phyloP scores from a whole-genome alignment of 2,888 invertebrate genomes.

The Camponotus fellah region DNA sequence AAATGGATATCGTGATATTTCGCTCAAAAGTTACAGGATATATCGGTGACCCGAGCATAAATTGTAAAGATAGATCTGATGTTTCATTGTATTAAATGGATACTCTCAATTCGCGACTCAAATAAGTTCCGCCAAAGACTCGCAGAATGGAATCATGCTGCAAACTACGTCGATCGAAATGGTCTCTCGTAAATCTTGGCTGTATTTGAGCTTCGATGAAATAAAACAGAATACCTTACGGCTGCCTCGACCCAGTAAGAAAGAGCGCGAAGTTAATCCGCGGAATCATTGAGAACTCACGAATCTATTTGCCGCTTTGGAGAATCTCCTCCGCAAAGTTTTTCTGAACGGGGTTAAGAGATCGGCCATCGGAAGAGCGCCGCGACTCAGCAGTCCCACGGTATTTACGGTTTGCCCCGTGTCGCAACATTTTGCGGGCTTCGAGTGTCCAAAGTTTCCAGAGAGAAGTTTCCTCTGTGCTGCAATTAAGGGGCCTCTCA shows the following conservation, averaged over 20 bases:
- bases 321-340: slow-evolving; percentile 36
- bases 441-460: slow-evolving; percentile 46
- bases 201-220: slow-evolving; percentile 58
- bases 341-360: slow-evolving; percentile 33
- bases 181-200: slow-evolving; percentile 37
- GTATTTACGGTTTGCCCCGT: slow-evolving; percentile 40
- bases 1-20: not conserved
- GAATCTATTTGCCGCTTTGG: slow-evolving; percentile 48
- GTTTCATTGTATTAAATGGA: slow-evolving; percentile 29
- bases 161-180: slow-evolving; percentile 49
- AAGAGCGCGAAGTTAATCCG: slow-evolving; percentile 67
- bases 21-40: not conserved
- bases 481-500: slow-evolving; percentile 60
- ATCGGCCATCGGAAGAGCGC: slow-evolving; percentile 34
- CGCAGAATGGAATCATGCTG: slow-evolving; percentile 49
- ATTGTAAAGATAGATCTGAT: not conserved
- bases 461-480: slow-evolving; percentile 52
- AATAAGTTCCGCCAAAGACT: slow-evolving; percentile 11
- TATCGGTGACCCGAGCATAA: not conserved
- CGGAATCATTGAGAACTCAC: slow-evolving; percentile 49
- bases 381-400: not conserved
- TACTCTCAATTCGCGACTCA: slow-evolving; percentile 24
- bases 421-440: slow-evolving; percentile 26
- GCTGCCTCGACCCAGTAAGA: slow-evolving; percentile 42
- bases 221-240: slow-evolving; percentile 37